These are phyloP conservation scores for Hypotaenidia philippensis DNA, from an alignment of 2,797 vertebrate species.

Conservation along the genomic window DNA sequence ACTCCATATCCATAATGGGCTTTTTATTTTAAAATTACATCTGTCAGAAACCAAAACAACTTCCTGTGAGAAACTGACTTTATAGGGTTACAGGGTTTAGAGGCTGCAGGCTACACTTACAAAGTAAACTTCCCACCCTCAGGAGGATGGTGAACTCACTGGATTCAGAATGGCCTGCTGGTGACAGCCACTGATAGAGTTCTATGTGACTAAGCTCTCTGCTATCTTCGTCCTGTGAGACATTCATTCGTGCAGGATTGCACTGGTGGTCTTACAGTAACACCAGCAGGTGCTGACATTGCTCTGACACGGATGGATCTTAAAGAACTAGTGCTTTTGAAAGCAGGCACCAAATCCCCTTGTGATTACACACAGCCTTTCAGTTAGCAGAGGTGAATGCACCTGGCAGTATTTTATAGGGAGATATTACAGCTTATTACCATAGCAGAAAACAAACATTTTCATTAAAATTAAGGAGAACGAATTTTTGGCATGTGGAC, in stretches of 20 bases:
- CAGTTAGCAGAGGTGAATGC: neutral
- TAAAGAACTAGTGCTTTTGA: neutral
- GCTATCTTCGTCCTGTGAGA: neutral
- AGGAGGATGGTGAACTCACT: neutral
- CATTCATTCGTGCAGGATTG: neutral
- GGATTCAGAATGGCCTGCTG: neutral
- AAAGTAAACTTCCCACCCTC: neutral
- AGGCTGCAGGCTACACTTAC: neutral
- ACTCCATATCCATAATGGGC: neutral
- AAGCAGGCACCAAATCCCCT: neutral
- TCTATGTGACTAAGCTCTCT: neutral
- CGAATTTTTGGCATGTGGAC: neutral
- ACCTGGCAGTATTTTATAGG: neutral
- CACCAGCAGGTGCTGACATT: neutral
- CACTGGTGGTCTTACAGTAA: neutral
- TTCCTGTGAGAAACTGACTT: neutral
- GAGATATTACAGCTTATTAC: neutral
- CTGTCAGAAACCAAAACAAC: neutral
- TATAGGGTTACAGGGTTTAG: neutral
- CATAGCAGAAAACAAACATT: neutral
- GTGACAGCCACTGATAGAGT: neutral
- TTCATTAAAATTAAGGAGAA: neutral
- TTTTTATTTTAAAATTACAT: neutral
- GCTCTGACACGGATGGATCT: neutral
- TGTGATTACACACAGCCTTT: accelerated